These are phyloP conservation scores for Ibidorhyncha struthersii DNA, from an alignment of 2,113 vertebrate genomes.

Conservation along the genomic window DNA sequence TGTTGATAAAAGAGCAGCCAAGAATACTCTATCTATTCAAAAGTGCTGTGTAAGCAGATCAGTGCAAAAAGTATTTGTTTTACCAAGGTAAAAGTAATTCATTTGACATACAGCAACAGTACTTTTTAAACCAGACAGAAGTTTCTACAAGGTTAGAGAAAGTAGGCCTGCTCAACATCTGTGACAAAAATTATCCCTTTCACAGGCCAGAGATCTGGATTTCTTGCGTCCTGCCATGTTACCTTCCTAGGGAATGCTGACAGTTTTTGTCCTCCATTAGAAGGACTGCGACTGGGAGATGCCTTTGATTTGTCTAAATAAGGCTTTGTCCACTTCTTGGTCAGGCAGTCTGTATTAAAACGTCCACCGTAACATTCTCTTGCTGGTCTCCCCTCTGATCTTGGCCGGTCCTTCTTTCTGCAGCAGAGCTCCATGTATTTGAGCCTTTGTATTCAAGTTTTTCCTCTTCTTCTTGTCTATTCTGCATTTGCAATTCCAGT, in stretches of 20 bases:
- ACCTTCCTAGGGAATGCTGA: neutral
- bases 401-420: neutral
- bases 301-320: neutral
- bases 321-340: neutral
- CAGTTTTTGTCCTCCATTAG: neutral
- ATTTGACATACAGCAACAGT: neutral
- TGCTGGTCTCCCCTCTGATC: neutral
- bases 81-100: neutral
- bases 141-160: neutral
- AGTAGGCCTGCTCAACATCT: neutral
- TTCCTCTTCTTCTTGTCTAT: neutral
- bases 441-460: neutral
- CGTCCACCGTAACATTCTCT: fast-evolving
- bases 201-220: neutral
- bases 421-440: neutral
- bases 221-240: neutral
- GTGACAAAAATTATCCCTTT: neutral
- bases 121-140: neutral
- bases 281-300: neutral
- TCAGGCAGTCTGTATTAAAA: neutral
- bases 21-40: neutral
- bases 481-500: neutral
- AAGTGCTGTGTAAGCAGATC: neutral
- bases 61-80: neutral
- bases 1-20: neutral